Evolutionary conservation across 2,797 vertebrate species (phyloP).

Genomic region (Podarcis siculus): DNA sequence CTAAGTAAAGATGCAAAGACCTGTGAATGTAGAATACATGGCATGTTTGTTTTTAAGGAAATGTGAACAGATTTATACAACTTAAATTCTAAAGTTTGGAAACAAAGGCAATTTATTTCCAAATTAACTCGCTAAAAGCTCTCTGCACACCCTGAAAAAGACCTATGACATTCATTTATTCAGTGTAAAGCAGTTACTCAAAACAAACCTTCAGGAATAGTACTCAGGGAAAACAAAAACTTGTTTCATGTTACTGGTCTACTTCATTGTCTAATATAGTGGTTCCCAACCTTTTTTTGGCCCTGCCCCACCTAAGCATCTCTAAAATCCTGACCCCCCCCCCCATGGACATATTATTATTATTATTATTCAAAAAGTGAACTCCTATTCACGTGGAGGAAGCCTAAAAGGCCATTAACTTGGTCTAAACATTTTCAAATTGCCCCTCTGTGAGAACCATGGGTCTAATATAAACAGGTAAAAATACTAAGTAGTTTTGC

Average conservation of each 20-base stretch:
- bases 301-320: no score
- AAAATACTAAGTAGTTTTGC: slow-evolving; percentile 19
- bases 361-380: no score
- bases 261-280: slow-evolving; percentile 32
- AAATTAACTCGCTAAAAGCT: slow-evolving; percentile 2
- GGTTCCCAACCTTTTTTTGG: no score
- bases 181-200: slow-evolving; percentile 22
- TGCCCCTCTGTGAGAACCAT: no score
- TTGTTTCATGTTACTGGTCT: slow-evolving; percentile 40
- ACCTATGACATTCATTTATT: slow-evolving; percentile 31
- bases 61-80: slow-evolving; percentile 28
- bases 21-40: neutral
- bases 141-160: slow-evolving; percentile 24
- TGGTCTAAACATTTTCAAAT: no score
- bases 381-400: no score
- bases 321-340: no score
- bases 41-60: slow-evolving; percentile 31
- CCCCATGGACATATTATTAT: no score
- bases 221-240: slow-evolving; percentile 22
- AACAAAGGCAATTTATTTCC: slow-evolving; percentile 52
- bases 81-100: slow-evolving; percentile 41
- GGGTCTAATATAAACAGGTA: slow-evolving; percentile 9
- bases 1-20: neutral
- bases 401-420: no score
- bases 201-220: slow-evolving; percentile 35